These are phyloP conservation scores for Lymantria dispar DNA, from an alignment of 2,888 invertebrate species.

Conservation along the genomic window DNA sequence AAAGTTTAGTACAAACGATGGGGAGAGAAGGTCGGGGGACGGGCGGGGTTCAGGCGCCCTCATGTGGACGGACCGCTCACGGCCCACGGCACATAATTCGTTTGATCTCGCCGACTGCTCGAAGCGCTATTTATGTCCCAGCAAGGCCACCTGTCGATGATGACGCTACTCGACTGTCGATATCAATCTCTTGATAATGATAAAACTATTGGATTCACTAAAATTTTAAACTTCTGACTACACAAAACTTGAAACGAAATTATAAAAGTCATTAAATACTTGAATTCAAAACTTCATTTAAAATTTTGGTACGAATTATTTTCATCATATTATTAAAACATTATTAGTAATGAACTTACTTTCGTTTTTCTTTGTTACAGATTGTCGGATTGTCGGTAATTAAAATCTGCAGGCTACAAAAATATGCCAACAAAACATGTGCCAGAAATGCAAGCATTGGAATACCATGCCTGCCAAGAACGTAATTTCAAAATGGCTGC, in stretches of 20 bases:
- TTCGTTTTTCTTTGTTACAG: conserved; percentile 60
- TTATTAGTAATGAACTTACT: not conserved
- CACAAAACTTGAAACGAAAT: not conserved
- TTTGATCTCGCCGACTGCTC: conserved; percentile 75
- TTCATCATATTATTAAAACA: not conserved
- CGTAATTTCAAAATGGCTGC: conserved; percentile 77
- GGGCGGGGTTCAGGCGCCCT: conserved; percentile 54
- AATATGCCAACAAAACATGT: conserved; percentile 70
- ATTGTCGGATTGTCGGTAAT: conserved; percentile 46
- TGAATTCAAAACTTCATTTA: too few species aligned
- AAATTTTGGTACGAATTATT: too few species aligned
- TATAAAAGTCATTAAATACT: too few species aligned
- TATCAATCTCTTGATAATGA: conserved; percentile 40
- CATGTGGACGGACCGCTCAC: conserved; percentile 73
- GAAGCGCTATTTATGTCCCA: conserved; percentile 70
- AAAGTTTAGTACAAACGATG: conserved; percentile 32
- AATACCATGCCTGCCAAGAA: conserved; percentile 77
- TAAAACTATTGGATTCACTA: conserved; percentile 20
- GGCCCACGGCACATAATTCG: conserved; percentile 76
- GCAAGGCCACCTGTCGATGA: conserved; percentile 64
- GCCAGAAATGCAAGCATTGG: conserved; percentile 61
- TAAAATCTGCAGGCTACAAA: conserved; percentile 39
- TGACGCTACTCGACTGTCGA: conserved; percentile 41
- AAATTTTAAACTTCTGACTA: conserved; percentile 12
- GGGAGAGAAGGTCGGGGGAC: conserved; percentile 27